Percentiles rank a stretch among this genome's conserved stretches.
Evolutionary conservation across 1,140 invertebrate genomes (phyloP).

Genomic region (Pygmarrhopalites habei): DNA sequence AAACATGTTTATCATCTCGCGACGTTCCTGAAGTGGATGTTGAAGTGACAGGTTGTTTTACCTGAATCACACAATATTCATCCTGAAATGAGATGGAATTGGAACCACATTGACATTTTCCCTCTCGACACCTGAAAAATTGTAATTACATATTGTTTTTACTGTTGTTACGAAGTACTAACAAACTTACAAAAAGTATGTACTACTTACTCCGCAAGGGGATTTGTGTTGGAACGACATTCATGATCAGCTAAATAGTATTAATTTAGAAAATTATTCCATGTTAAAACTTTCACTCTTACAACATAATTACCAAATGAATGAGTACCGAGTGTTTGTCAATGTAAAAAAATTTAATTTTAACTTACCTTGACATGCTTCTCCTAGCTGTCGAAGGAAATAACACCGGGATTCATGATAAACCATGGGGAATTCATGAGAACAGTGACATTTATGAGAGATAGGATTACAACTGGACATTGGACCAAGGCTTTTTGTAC

Average conservation of each 20-base stretch:
- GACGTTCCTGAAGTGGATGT: no score
- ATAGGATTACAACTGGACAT: conserved; percentile 19
- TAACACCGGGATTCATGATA: conserved; percentile 30
- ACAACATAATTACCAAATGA: conserved; percentile 19
- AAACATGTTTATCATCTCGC: no score
- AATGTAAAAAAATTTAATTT: conserved; percentile 28
- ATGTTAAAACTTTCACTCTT: not conserved
- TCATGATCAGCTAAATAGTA: no score
- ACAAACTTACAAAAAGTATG: no score
- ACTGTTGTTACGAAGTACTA: no score
- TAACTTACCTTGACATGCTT: conserved; percentile 18
- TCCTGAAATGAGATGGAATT: no score
- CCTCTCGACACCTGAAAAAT: no score
- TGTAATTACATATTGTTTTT: no score
- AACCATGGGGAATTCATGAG: conserved; percentile 24
- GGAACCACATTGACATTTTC: no score
- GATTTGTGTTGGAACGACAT: not conserved
- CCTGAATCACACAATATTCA: no score
- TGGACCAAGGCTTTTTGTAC: conserved; percentile 22
- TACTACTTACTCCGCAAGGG: not conserved
- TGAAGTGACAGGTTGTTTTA: no score
- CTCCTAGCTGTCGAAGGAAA: conserved; percentile 29
- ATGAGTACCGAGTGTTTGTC: conserved; percentile 21
- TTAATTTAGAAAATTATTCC: no score
- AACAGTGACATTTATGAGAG: conserved; percentile 30